Percentiles rank a stretch among this genome's conserved stretches.
phyloP scores from a whole-genome alignment of 2,888 invertebrate genomes.

The Dorcus hopei region DNA sequence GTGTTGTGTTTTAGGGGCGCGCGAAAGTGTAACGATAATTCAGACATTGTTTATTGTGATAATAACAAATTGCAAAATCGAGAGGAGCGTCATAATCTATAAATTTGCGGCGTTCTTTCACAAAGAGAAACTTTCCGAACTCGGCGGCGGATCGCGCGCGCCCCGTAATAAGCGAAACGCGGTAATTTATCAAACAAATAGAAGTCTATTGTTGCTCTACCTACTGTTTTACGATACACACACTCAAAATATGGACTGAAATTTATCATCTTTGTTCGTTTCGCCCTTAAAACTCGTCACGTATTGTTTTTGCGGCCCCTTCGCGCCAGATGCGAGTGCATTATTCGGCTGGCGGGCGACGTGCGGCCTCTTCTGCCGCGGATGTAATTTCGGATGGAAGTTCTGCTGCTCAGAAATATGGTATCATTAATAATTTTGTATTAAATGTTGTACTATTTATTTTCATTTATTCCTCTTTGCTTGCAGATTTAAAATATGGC shows the following conservation, averaged over 20 bases:
- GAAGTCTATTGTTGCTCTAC: slow-evolving; percentile 44
- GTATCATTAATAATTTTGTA: slow-evolving; percentile 48
- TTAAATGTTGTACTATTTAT: slow-evolving; percentile 49
- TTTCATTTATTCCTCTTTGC: slow-evolving; percentile 45
- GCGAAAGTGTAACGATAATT: too few species aligned
- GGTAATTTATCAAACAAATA: slow-evolving; percentile 51
- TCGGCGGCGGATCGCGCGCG: not conserved
- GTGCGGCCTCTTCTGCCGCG: slow-evolving; percentile 19
- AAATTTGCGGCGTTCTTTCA: slow-evolving; percentile 7
- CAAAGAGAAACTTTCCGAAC: slow-evolving; percentile 5
- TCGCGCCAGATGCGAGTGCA: slow-evolving; percentile 17
- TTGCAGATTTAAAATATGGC: slow-evolving; percentile 38
- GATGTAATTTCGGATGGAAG: slow-evolving; percentile 31
- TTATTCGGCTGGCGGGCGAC: slow-evolving; percentile 17
- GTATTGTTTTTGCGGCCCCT: slow-evolving; percentile 42
- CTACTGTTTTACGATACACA: slow-evolving; percentile 41
- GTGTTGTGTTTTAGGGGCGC: too few species aligned
- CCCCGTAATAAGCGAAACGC: slow-evolving; percentile 43
- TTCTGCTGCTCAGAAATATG: slow-evolving; percentile 42
- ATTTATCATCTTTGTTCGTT: slow-evolving; percentile 48
- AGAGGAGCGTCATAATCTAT: slow-evolving; percentile 9
- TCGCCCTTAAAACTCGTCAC: slow-evolving; percentile 36
- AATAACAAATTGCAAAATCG: slow-evolving; percentile 12
- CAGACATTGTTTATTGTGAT: too few species aligned
- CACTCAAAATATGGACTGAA: slow-evolving; percentile 46